A percentile compares a stretch with the other conserved stretches of the same genome.
Evolutionary conservation across 2,888 invertebrate genomes (phyloP).

Genomic region (Noctua comes): DNA sequence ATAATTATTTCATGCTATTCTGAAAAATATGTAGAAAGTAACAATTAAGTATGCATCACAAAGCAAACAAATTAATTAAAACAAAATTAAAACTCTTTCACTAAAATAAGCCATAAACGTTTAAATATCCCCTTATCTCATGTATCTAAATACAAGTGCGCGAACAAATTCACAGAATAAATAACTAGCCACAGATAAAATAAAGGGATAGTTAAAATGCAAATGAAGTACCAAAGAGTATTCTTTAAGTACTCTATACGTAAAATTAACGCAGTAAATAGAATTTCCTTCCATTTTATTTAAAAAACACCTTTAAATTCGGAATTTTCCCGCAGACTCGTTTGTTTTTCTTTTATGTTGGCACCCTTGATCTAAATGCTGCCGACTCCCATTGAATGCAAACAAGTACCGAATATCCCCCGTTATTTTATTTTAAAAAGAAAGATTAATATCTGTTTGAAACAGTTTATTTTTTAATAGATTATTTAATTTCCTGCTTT

Average conservation of each 20-base stretch:
- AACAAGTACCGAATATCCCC: constrained; percentile 10
- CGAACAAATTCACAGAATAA: constrained; percentile 37
- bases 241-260: constrained; percentile 48
- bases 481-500: not conserved
- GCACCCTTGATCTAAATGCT: constrained; percentile 35
- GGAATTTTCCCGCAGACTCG: not conserved
- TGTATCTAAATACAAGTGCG: constrained; percentile 8
- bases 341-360: constrained; percentile 33
- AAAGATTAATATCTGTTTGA: not conserved
- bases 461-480: not conserved
- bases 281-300: constrained; percentile 43
- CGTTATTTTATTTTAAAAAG: not conserved
- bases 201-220: constrained; percentile 54
- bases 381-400: constrained; percentile 13
- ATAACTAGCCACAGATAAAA: constrained; percentile 47
- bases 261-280: constrained; percentile 54
- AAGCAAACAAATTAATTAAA: not conserved
- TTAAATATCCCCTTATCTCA: constrained; percentile 25
- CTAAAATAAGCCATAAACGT: constrained; percentile 24
- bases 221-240: constrained; percentile 57
- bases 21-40: not conserved
- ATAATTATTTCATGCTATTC: too few relatives aligned
- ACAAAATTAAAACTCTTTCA: constrained; percentile 6
- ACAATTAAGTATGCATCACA: not conserved
- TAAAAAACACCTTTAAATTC: constrained; percentile 35